Base-by-base conservation (phyloP, 2,113 vertebrate species). In the Platycercus adscitus region DNA sequence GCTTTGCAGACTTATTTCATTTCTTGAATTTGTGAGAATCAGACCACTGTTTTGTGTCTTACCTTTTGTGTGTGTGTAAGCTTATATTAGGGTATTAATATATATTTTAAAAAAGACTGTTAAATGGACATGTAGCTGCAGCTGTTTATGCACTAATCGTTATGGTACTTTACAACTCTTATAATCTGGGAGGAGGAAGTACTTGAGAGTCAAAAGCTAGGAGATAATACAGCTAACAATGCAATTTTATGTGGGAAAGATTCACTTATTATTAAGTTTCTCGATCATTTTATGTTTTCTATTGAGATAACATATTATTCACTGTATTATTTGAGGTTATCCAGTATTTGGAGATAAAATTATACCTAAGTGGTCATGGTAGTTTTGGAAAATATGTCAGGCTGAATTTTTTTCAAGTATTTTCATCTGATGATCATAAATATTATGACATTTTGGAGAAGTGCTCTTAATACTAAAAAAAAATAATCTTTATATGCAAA, bases 371-470 rank as follows among this genome's bases (percentile, higher is more conserved):
- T 68, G 81, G 89, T 89, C 93, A 84, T 76, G 70, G 73, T 71
- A 61, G 83, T 79, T 92, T 50, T 63, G 61, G 68, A 70, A 88
- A 91, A 79, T 53, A 15, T 69, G 37, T 92, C 80, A 53, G 52
- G 63, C 56, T 76, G 90, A 71, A 81, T 89, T 92, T 86, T 86
- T 90, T 81, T 95, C 92, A 79, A 91, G 88, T 92, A 58, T 85
- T 94, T 70, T 93, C 49, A 58, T 93, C 41, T 78, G 73, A 75
- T 91, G 77, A 77, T 96, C 65, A 63, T 94, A 96, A 96, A 97
- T 95, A 96, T 96, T 97, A 78, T 79, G 93, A 95, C 72, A 91
- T 87, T 97, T 91, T 89, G 73, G 93, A 94, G 69, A 95, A 95
- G 86, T 79, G 56, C 84, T 93, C 86, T 95, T 95, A 84, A 92